Evolutionary conservation across 2,113 vertebrate species (phyloP), one percentile per base, ranked within the genome.

Genomic region (Mustela lutreola): DNA sequence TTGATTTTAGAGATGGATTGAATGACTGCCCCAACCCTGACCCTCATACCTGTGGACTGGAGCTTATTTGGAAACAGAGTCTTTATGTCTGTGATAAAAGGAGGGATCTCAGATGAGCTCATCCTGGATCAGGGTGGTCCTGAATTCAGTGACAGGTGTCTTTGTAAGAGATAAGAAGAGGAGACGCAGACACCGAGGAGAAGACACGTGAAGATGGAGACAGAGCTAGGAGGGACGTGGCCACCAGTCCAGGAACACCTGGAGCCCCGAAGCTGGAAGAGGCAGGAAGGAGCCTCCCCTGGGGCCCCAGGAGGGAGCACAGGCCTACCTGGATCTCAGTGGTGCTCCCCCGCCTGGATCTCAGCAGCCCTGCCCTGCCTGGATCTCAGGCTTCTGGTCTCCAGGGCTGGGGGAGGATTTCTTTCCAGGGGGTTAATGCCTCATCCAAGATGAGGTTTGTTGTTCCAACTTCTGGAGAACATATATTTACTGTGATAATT

Each of bases 301-400:
- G 45, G 3, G 31, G 11, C 42, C 60, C 2, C 11, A 0, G 19
- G 11, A 81, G 3, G 33, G 79, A 58, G 53, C 42, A 1, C 0
- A 7, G 50, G 1, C 6, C 6, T 1, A 1, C 48, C 48, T 50
- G 48, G 2, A 0, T 50, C 48, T 50, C 48, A 50, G 48, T 12
- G 48, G 48, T 50, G 11, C 48, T 50, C 11, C 65, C 31, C 62
- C 4, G 1, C 63, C 63, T n/a, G 65, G 65, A n/a, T 28, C 26
- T n/a, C 65, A n/a, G 33, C 0, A 7, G 16, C 5, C 67, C 16
- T 70, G 67, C 5, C 33, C 33, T 0, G 7, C 33, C 67, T 36
- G 33, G 18, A 71, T 5, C 67, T 71, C 18, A 21, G 67, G 18
- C 45, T 1, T 16, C 45, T 19, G 8, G 8, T 33, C 4, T 58